A percentile compares a stretch with the other conserved stretches of the same genome.
These are phyloP conservation scores for Atta colombica DNA, from an alignment of 1,140 invertebrate genomes.

Conservation along the genomic window DNA sequence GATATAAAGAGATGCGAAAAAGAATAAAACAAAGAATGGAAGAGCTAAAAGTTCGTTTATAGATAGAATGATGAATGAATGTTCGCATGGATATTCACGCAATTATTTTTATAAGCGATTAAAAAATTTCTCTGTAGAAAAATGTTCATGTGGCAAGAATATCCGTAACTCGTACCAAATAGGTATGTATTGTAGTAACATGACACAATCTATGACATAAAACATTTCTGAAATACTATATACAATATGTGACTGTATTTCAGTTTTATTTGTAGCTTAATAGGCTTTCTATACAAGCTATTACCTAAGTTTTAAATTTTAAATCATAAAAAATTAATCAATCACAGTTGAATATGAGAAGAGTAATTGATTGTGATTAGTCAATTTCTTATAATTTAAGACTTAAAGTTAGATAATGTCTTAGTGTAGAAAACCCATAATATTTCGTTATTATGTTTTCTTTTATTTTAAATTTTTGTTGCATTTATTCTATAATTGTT, in stretches of 20 bases:
- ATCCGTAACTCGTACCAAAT: conserved; percentile 3
- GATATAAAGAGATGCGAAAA: conserved; percentile 89
- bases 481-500: conserved; percentile 67
- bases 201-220: conserved; percentile 30
- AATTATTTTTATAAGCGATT: conserved; percentile 68
- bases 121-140: conserved; percentile 56
- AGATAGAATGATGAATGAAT: conserved; percentile 68
- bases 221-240: conserved; percentile 25
- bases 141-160: conserved; percentile 45
- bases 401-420: no score
- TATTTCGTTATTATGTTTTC: conserved; percentile 54
- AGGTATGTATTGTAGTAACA: conserved; percentile 46
- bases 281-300: no score
- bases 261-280: conserved; percentile 57
- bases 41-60: conserved; percentile 90
- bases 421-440: background rate
- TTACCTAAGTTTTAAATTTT: no score
- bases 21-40: conserved; percentile 91
- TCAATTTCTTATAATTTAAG: no score
- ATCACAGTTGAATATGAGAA: no score
- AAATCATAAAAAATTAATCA: no score
- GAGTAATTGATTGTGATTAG: no score
- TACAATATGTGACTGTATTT: conserved; percentile 19
- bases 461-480: conserved; percentile 52
- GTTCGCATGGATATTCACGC: conserved; percentile 33